Base-by-base conservation (phyloP, 2,797 vertebrate genomes). In the Pyrocephalus nanus region DNA sequence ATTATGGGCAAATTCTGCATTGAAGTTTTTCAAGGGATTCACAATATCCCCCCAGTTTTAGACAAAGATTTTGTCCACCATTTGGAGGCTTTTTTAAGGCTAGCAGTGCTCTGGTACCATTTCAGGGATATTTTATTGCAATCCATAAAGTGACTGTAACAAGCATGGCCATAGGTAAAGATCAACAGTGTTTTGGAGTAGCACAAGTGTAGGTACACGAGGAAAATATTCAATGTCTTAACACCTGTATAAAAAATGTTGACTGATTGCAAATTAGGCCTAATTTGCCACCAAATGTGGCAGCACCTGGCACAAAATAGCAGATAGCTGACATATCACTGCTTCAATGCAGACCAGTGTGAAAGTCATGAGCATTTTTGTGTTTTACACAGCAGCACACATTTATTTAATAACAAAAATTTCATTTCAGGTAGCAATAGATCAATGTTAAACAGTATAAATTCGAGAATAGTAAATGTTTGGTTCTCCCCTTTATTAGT, bases 401-500 rank as follows among this genome's bases (percentile, higher is more conserved):
- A 54, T 86, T 71, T 43, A 51, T 86, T 71, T 57, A 66, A 32
- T 29, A 32, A 17, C 12, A 22, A 30, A 53, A 32, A 17, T 55
- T 55, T 69, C 5, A 29, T 74, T 83, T 76, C 16, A 43, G 14
- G 26, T 42, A 64, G 26, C 32, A 60, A 10, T 14, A 48, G 50
- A 43, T 72, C 45, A 61, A 0, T 38, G 36, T 69, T 65, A 51
- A 82, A 65, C 8, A 60, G 17, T 26, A 53, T 29, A 57, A 67
- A 65, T 87, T n/a, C 0, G 1, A 80, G 12, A 48, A 55, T 45
- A 4, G 36, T 34, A 74, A 65, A 42, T 73, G 26, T 15, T 79
- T 64, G 50, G 19, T 34, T 91, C 62, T 95, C 25, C 18, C 62
- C 19, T 80, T 65, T 74, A 79, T 90, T 86, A 92, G 82, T 75